These are phyloP conservation scores for Aproaerema taeniolella DNA, from an alignment of 2,888 invertebrate species.

Conservation along the genomic window DNA sequence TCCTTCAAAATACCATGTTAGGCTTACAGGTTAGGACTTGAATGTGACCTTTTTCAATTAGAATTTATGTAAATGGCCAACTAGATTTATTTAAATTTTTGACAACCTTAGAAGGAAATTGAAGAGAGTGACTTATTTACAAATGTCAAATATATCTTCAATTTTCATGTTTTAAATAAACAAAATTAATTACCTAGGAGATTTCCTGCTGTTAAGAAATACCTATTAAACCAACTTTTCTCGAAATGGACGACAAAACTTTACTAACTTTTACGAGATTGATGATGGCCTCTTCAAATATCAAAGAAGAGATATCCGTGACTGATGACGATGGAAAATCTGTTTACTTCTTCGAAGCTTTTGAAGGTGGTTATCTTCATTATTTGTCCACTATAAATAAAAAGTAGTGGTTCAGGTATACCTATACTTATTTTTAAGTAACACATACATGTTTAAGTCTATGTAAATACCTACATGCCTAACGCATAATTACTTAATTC, in stretches of 20 bases:
- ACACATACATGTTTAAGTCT: too few species aligned
- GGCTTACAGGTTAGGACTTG: too few species aligned
- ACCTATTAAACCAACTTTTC: conserved; percentile 6
- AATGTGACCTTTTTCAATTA: too few species aligned
- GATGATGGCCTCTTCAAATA: conserved; percentile 18
- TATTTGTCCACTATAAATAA: too few species aligned
- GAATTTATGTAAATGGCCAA: conserved; percentile 1
- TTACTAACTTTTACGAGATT: conserved; percentile 14
- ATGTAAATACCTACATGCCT: too few species aligned
- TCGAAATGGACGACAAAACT: conserved; percentile 10
- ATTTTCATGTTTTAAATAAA: conserved; percentile 21
- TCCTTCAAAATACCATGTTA: too few species aligned
- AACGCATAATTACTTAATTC: too few species aligned
- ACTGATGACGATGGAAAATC: conserved; percentile 29
- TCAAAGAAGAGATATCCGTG: conserved; percentile 23
- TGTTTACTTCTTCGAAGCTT: conserved; percentile 35
- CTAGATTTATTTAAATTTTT: too few species aligned
- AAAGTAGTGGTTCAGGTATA: too few species aligned
- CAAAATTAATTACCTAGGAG: conserved; percentile 15
- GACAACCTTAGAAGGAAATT: too few species aligned
- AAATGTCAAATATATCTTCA: conserved; percentile 7
- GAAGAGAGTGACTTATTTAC: background rate
- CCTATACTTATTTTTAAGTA: too few species aligned
- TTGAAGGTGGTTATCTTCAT: conserved; percentile 14
- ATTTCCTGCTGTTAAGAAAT: conserved; percentile 9